phyloP scores from a whole-genome alignment of 2,797 vertebrate species.

The Danio albolineatus region DNA sequence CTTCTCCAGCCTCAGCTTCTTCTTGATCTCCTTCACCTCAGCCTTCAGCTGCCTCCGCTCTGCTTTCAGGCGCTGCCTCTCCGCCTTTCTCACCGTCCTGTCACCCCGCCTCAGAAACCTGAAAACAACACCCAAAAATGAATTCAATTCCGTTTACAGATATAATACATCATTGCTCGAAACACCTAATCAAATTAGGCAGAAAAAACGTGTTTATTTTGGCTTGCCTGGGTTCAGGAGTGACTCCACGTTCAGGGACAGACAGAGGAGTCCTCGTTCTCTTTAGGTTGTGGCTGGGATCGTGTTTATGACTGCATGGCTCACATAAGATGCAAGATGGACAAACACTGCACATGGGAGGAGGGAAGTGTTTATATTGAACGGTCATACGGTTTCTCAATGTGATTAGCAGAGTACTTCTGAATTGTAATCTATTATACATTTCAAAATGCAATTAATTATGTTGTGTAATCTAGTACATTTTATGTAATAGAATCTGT shows the following conservation, averaged over 20 bases:
- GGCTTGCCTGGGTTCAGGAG: conserved; percentile 82
- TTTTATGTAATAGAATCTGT: too few relatives aligned
- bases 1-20: conserved; percentile 95
- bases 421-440: too few relatives aligned
- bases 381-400: neutral
- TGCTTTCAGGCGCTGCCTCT: conserved; percentile 93
- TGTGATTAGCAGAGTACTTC: too few relatives aligned
- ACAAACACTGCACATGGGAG: conserved; percentile 83
- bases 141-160: conserved; percentile 70
- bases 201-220: conserved; percentile 18
- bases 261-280: conserved; percentile 90
- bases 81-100: conserved; percentile 94
- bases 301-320: conserved; percentile 87
- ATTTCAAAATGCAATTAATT: too few relatives aligned
- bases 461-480: too few relatives aligned
- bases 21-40: conserved; percentile 97
- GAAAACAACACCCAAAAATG: conserved; percentile 62
- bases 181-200: neutral
- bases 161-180: neutral
- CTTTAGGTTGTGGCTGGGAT: conserved; percentile 88
- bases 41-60: conserved; percentile 96
- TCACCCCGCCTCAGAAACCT: conserved; percentile 96
- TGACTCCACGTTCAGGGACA: conserved; percentile 81
- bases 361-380: neutral
- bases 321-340: conserved; percentile 94